Evolutionary conservation across 53 echinoderm and acorn worm species (phyloP), one percentile per base, ranked within the genome.

Genomic region (Actinopyga echinites): DNA sequence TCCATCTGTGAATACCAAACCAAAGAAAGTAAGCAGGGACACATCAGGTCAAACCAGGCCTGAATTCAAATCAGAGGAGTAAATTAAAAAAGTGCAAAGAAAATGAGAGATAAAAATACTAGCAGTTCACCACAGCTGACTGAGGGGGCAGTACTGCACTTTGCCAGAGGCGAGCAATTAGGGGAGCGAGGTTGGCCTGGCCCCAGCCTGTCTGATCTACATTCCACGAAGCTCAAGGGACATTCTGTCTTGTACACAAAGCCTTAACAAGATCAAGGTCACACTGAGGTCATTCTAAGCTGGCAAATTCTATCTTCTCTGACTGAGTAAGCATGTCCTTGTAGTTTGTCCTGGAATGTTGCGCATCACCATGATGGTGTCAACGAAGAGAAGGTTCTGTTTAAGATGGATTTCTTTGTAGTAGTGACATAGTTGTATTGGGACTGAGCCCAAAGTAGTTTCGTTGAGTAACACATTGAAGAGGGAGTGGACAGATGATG

Each of bases 241-340:
- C 81, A 37, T 59, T 62, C 81, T 40, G 60, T 3, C 81, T 62
- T 80, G 81, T 61, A 80, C 63, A 80, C 81, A 80, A 80, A 80
- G 81, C 60, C 37, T 61, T 80, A 80, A 80, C 81, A 80, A 80
- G 81, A 80, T 80, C 81, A 80, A 80, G 81, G 81, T 80, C 81
- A 38, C 29, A 62, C 19, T 53, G 31, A 30, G 77, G 77, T 77
- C 77, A 77, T 30, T 26, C 30, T 15, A 26, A 53, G 28, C 54
- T 54, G 29, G 29, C 77, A 53, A 53, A 26, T 45, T 45, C 17
- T 71, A 40, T 40, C 42, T 21, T 71, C 43, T 24, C 44, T 44
- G 3, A 22, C 13, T 34, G 35, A 38, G n/a, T 68, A 22, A 71
- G n/a, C n/a, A 42, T 21, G 21, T 40, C 40, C 17, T 26, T 25